Percentiles rank a stretch among this genome's conserved stretches.
Evolutionary conservation across 2,797 vertebrate genomes (phyloP).

Genomic region (Rhabdomys pumilio): DNA sequence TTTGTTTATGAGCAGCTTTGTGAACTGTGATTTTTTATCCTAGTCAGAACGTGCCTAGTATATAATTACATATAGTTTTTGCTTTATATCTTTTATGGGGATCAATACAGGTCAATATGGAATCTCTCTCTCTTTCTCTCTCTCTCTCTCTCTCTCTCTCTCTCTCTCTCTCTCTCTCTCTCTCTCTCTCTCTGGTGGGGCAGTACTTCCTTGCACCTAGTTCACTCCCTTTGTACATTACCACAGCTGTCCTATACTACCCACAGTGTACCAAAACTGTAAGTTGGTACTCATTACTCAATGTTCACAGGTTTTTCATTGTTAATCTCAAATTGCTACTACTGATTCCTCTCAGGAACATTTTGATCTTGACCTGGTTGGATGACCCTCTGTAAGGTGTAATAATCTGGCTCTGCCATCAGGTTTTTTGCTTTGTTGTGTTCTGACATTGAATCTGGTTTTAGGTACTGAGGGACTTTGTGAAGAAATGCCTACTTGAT

Average conservation of each 20-base stretch:
- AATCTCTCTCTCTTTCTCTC: neutral
- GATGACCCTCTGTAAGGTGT: neutral
- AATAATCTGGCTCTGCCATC: neutral
- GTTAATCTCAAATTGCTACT: neutral
- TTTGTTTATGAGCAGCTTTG: constrained; percentile 80
- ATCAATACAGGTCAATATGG: constrained; percentile 47
- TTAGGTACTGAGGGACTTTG: neutral
- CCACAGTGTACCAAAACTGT: neutral
- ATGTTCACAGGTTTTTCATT: neutral
- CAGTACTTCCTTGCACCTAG: neutral
- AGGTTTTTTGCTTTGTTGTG: neutral
- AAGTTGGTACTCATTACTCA: neutral
- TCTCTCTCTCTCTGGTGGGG: neutral
- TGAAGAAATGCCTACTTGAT: neutral
- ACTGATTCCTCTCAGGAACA: neutral
- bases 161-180: neutral
- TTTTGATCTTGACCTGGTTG: neutral
- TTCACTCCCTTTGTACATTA: neutral
- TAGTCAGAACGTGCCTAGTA: constrained; percentile 62
- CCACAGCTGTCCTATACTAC: neutral
- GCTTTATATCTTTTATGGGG: constrained; percentile 38
- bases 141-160: too few species aligned
- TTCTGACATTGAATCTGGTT: neutral
- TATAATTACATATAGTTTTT: constrained; percentile 75
- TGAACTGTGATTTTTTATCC: constrained; percentile 77